Evolutionary conservation across 2,113 vertebrate genomes (phyloP).

Genomic region (Felis catus): F.catus_Fca126_mat1.0 CM031423.1:12354501-12355000

Average conservation of each 20-base stretch:
- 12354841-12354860: constrained; percentile 10
- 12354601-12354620: constrained; percentile 50
- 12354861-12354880: background rate
- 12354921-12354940: background rate
- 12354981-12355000: background rate
- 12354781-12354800: constrained; percentile 69
- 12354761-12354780: constrained; percentile 69
- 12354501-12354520: background rate
- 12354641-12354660: constrained; percentile 9
- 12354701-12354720: background rate
- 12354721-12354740: background rate
- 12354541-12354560: background rate
- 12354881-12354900: constrained; percentile 2
- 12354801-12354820: constrained; percentile 58
- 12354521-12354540: constrained; percentile 32
- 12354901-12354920: background rate
- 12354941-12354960: background rate
- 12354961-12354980: background rate
- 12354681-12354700: background rate
- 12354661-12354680: background rate
- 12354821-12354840: constrained; percentile 18
- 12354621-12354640: background rate
- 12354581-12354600: background rate
- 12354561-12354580: background rate
- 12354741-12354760: constrained; percentile 55